Percentiles rank a stretch among this genome's conserved stretches.
These are phyloP conservation scores for Epizoanthus fatuus DNA, from an alignment of 92 coral and sea anemone genomes.

Conservation along the genomic window DNA sequence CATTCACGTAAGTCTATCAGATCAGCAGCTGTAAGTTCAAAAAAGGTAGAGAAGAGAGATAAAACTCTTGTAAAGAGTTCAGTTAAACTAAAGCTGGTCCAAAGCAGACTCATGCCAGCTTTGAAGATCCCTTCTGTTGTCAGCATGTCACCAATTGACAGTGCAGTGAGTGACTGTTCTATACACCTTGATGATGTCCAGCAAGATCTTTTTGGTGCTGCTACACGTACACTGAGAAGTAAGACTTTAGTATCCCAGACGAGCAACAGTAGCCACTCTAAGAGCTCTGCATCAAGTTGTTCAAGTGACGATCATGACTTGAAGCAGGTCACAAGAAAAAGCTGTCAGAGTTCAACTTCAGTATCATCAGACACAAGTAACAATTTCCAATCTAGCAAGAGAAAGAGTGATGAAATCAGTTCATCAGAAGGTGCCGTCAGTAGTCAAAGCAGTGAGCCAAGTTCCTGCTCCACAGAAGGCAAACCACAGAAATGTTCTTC, in stretches of 20 bases:
- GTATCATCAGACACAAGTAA: background rate
- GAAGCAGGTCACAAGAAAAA: background rate
- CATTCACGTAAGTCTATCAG: background rate
- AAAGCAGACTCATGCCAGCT: slow-evolving; percentile 75
- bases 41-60: slow-evolving; percentile 25
- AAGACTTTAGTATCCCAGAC: background rate
- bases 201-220: slow-evolving; percentile 34
- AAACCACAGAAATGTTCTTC: background rate
- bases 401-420: no score
- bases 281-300: background rate
- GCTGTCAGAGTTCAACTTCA: slow-evolving; percentile 15
- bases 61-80: slow-evolving; percentile 81
- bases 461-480: no score
- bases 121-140: slow-evolving; percentile 40
- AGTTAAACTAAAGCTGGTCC: slow-evolving; percentile 69
- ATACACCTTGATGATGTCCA: slow-evolving; percentile 6
- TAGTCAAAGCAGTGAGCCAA: no score
- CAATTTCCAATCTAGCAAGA: background rate
- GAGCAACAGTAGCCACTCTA: no score
- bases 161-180: slow-evolving; percentile 26
- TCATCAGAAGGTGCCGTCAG: no score
- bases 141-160: background rate
- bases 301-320: slow-evolving; percentile 23
- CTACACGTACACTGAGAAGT: background rate
- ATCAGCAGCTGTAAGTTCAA: slow-evolving; percentile 4